Conservation (phyloP, 2,797 vertebrate genomes). For the Hoplostethus mediterraneus region DNA sequence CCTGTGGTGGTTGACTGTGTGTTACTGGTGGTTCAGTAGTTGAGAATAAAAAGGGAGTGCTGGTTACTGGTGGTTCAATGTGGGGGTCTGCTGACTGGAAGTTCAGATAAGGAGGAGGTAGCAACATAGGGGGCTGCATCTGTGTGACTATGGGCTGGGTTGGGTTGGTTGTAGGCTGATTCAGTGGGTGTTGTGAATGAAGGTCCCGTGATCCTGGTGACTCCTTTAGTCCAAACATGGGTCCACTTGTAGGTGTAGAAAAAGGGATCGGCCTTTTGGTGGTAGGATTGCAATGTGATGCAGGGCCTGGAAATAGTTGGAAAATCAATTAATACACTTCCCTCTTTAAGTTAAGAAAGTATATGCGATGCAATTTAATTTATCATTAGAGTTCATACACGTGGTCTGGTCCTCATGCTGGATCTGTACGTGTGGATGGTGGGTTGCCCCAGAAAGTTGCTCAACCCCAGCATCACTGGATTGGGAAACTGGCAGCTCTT, state of each 20-base stretch:
- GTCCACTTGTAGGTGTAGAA: conserved; percentile 29
- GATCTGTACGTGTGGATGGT: conserved; percentile 17
- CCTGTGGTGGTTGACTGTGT: conserved; percentile 15
- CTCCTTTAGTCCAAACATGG: conserved; percentile 17
- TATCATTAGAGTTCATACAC: conserved; percentile 49
- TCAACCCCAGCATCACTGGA: conserved; percentile 18
- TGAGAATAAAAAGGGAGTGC: conserved; percentile 30
- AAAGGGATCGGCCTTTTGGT: conserved; percentile 3
- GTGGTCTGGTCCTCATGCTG: conserved; percentile 24
- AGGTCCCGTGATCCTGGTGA: neutral
- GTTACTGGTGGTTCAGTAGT: conserved; percentile 10
- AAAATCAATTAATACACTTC: neutral
- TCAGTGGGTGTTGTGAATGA: conserved; percentile 25
- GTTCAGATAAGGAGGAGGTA: conserved; percentile 56
- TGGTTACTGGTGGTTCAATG: conserved; percentile 21
- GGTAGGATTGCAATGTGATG: conserved; percentile 24
- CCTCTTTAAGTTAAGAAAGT: neutral
- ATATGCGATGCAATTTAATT: neutral
- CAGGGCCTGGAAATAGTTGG: conserved; percentile 51
- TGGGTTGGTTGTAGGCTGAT: conserved; percentile 41
- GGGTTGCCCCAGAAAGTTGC: conserved; percentile 25
- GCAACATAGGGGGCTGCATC: conserved; percentile 65
- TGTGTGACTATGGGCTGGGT: conserved; percentile 52
- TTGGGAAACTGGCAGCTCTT: conserved; percentile 3
- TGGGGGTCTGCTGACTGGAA: conserved; percentile 44